Evolutionary conservation across 2,888 invertebrate genomes (phyloP), one percentile per base, ranked within the genome.

Genomic region (Aspidiotus destructor): DNA sequence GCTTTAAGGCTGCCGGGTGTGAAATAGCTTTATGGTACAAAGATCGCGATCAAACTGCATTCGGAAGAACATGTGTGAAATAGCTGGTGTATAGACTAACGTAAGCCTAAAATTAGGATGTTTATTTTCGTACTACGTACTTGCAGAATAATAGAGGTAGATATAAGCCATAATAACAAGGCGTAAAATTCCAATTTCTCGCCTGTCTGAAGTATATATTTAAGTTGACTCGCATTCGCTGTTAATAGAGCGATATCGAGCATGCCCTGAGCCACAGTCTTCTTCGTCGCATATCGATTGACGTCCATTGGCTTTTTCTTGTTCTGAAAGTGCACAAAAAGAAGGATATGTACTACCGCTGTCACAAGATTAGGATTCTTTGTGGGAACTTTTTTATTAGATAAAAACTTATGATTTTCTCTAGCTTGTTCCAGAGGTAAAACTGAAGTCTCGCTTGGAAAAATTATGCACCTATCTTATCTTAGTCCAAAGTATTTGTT

Each of bases 221-320:
- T 92, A 52, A 92, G 79, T 76, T 92, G 92, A 0, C 90, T 89
- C 6, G 92, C 92, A 76, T 92, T 92, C 0, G 92, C 91, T 1
- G 92, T 92, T 63, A 92, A 80, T 72, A 92, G 79, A 0, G 92
- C 92, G 70, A 92, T 89, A 77, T 92, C 92, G 73, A 92, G 82
- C 85, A 92, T 88, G 7, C 92, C 92, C 80, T 92, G 92, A 0
- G 92, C 91, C 70, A 92, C 90, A 0, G 92, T 92, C 79, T 93
- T 93, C 78, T 92, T 93, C 10, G 92, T 92, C 28, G 92, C 92
- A 83, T 92, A 93, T 73, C 88, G 84, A 78, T 92, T 93, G 6
- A 89, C 87, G 75, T 92, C 89, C 77, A 92, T 79, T 0, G 85
- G 82, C 77, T 89, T 90, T 9, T 44, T 44, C 15, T 67, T 67